phyloP scores from a whole-genome alignment of 1,140 invertebrate species.

The Cherax quadricarinatus region DNA sequence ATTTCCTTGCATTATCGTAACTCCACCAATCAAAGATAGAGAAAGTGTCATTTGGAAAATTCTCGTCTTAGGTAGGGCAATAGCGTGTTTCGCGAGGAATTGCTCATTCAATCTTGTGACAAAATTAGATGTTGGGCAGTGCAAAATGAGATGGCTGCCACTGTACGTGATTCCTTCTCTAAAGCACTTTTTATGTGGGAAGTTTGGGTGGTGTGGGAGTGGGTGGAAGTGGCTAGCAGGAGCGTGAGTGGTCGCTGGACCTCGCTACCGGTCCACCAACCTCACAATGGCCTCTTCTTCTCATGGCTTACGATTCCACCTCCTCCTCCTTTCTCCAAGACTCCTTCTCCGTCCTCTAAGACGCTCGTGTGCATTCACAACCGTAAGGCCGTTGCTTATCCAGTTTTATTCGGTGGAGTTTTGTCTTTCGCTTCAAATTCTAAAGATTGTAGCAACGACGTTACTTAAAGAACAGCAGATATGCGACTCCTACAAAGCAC shows the following conservation, averaged over 20 bases:
- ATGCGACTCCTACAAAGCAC: too few species aligned
- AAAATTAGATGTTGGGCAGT: slow-evolving; percentile 21
- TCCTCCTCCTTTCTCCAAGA: neutral
- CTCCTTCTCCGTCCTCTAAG: too few species aligned
- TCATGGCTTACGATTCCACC: neutral
- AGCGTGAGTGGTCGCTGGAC: neutral
- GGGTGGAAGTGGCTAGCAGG: neutral
- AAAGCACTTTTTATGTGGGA: slow-evolving; percentile 42
- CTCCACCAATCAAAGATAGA: too few species aligned
- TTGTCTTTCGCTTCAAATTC: too few species aligned
- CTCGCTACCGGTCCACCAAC: neutral
- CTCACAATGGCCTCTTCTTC: neutral
- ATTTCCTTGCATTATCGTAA: too few species aligned
- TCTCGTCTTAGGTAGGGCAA: neutral
- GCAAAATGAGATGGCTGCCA: slow-evolving; percentile 33
- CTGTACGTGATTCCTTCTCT: slow-evolving; percentile 26
- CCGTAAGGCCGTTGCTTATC: neutral
- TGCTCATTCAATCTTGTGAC: slow-evolving; percentile 36
- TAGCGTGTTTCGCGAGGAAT: neutral
- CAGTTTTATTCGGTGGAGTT: neutral
- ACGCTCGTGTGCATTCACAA: neutral
- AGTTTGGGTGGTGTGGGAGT: slow-evolving; percentile 4
- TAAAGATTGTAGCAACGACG: too few species aligned
- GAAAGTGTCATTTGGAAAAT: too few species aligned
- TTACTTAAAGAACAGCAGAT: too few species aligned